phyloP scores from a whole-genome alignment of 2,797 vertebrate species.

The Spondyliosoma cantharus region DNA sequence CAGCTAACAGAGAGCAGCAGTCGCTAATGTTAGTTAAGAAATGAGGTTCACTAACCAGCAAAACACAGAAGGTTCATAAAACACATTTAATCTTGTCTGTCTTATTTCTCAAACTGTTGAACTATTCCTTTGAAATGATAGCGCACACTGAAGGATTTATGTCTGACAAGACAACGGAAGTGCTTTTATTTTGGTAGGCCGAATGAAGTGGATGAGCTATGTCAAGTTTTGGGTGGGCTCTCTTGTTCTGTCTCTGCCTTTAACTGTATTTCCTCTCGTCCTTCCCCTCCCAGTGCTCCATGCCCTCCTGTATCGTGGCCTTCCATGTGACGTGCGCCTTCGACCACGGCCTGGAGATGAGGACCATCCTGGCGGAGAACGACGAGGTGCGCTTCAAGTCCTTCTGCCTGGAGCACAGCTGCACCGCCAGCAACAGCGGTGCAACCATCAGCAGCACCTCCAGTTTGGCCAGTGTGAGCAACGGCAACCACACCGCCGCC shows the following conservation, averaged over 20 bases:
- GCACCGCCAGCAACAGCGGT: conserved; percentile 37
- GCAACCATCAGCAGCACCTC: conserved; percentile 32
- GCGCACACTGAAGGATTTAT: too few relatives aligned
- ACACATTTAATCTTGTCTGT: too few relatives aligned
- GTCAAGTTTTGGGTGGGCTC: too few relatives aligned
- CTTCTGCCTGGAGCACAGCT: conserved; percentile 96
- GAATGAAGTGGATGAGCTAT: too few relatives aligned
- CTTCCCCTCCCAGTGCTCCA: conserved; percentile 89
- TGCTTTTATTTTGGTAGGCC: too few relatives aligned
- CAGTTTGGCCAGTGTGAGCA: conserved; percentile 39
- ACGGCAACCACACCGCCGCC: conserved; percentile 39
- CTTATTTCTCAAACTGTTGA: too few relatives aligned
- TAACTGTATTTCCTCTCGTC: background rate
- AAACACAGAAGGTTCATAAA: too few relatives aligned
- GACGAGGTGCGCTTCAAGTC: conserved; percentile 99
- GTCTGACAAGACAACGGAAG: too few relatives aligned
- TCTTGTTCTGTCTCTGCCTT: background rate
- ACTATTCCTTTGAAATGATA: too few relatives aligned
- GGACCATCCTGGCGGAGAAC: conserved; percentile 95
- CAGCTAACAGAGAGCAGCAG: too few relatives aligned
- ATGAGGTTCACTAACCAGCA: too few relatives aligned
- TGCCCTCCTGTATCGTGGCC: conserved; percentile 94
- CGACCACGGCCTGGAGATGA: conserved; percentile 95
- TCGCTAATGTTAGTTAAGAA: too few relatives aligned
- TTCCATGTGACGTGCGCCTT: conserved; percentile 99